Base-by-base conservation (phyloP, 2,888 invertebrate genomes). In the Oscheius myriophilus region DNA sequence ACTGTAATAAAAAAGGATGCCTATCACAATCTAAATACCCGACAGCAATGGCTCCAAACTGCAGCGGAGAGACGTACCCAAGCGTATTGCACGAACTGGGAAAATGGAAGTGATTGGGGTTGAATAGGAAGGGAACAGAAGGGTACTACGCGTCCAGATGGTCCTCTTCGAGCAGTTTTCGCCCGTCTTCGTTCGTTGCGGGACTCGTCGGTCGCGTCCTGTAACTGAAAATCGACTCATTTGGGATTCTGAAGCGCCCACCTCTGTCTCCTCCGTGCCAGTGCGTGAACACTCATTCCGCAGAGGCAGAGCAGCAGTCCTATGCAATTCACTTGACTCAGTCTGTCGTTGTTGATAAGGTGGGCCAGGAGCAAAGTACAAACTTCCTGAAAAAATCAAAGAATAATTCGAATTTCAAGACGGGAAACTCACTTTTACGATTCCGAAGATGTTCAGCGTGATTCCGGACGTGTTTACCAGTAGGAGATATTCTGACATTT, bases 381-480 rank as follows among this genome's bases (percentile, higher is more conserved):
- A 86, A 96, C 92, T 90, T 98, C 97, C 95, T 4, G 42, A 62
- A 52, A 54, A 18, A 16, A 58, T 51, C 4, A 33, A 62, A 42
- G 0, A 52, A n/a, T n/a, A n/a, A n/a, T n/a, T n/a, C n/a, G n/a
- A n/a, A n/a, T n/a, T n/a, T n/a, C n/a, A 49, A 54, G 39, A 7
- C 2, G 64, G 39, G 9, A 21, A 9, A 49, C 23, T 87, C 88
- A 95, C 96, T 92, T 98, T 98, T 87, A 96, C 92, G 86, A 98
- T 95, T 69, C 96, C 96, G 54, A 95, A 92, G 81, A 98, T 92
- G 25, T 95, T 94, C 52, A 98, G 89, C 0, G 97, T 97, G 65
- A 98, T 91, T 90, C 96, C 95, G 82, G 97, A 97, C 0, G 96
- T 96, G 87, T 92, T 92, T 0, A 92, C 92, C 69, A 98, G 91